Percentiles rank a stretch among this genome's conserved stretches.
Evolutionary conservation across 37 sponge, comb jelly and placozoan species (phyloP).

Genomic region (Tethya wilhelma): DNA sequence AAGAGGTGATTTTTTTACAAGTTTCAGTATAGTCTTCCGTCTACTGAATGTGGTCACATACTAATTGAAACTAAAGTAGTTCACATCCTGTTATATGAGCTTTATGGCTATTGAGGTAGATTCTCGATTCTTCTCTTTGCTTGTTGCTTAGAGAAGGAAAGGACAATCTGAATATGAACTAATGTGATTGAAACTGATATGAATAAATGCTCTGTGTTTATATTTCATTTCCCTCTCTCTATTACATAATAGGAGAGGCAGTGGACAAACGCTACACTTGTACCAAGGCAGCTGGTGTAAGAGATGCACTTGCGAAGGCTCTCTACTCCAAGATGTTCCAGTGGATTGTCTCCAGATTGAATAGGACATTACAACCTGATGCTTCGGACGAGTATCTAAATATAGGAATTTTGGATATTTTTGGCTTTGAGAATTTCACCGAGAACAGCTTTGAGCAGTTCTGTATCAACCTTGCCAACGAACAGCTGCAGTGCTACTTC

Average conservation of each 20-base stretch:
- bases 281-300: slow-evolving; percentile 66
- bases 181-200: no score
- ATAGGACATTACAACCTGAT: slow-evolving; percentile 48
- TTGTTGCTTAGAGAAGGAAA: no score
- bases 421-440: slow-evolving; percentile 82
- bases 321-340: slow-evolving; percentile 72
- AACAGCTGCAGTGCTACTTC: slow-evolving; percentile 89
- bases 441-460: slow-evolving; percentile 83
- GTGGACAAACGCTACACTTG: slow-evolving; percentile 72
- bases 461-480: slow-evolving; percentile 94
- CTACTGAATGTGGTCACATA: no score
- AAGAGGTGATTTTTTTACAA: no score
- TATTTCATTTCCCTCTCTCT: not conserved
- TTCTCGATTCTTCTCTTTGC: no score
- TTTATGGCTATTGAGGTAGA: no score
- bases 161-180: no score
- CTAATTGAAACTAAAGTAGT: no score
- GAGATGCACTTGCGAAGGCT: slow-evolving; percentile 83
- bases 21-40: no score
- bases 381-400: slow-evolving; percentile 24
- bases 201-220: no score
- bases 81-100: no score
- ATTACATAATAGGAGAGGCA: slow-evolving; percentile 57
- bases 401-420: slow-evolving; percentile 84
- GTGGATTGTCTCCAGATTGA: slow-evolving; percentile 75